Conservation (phyloP, 2,888 invertebrate species). For the Anorthoa munda region DNA sequence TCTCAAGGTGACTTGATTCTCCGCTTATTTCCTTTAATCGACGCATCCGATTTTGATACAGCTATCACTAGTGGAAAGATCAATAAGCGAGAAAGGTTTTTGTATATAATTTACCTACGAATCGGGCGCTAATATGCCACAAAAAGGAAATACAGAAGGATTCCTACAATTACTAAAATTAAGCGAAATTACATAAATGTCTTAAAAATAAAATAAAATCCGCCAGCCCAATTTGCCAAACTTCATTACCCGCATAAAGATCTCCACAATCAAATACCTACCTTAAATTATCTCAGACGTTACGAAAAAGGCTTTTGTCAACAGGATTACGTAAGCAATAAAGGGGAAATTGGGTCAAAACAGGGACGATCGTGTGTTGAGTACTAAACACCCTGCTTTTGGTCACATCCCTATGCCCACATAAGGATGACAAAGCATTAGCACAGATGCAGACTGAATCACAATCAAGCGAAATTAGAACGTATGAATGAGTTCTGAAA, state of each 20-base stretch:
- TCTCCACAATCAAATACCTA: constrained; percentile 40
- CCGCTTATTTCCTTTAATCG: no score
- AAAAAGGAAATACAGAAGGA: neutral
- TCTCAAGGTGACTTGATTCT: no score
- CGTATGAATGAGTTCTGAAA: constrained; percentile 26
- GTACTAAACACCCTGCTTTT: constrained; percentile 64
- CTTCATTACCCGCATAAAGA: constrained; percentile 28
- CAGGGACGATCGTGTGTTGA: constrained; percentile 60
- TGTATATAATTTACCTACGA: no score
- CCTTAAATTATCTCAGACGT: constrained; percentile 59
- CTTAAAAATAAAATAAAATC: neutral
- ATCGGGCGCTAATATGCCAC: no score
- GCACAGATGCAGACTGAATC: constrained; percentile 59
- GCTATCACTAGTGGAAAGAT: no score
- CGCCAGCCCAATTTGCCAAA: neutral
- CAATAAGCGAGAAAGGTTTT: no score
- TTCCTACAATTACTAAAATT: neutral
- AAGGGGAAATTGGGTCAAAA: constrained; percentile 72
- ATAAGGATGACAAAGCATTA: constrained; percentile 61
- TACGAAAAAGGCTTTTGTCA: constrained; percentile 63
- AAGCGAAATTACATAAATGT: neutral
- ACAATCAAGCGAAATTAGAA: constrained; percentile 52
- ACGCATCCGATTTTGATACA: no score
- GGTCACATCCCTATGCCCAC: constrained; percentile 63
- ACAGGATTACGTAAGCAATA: constrained; percentile 70